Conservation (phyloP, 2,888 invertebrate species). For the Diaprepes abbreviatus region DNA sequence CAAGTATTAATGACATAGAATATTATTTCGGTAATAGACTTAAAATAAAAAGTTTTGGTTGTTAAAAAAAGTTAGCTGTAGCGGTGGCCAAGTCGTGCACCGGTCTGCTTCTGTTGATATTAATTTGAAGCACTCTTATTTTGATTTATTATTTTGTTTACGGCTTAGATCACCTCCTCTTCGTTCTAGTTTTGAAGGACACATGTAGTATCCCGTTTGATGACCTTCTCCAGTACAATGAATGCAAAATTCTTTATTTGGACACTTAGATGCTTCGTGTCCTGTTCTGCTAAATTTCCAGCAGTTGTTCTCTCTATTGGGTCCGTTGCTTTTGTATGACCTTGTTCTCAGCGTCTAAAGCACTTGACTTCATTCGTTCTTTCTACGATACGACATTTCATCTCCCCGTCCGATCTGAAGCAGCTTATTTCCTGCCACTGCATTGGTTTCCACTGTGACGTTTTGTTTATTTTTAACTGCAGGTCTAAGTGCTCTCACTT, state of each 20-base stretch:
- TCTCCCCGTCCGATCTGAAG: conserved; percentile 11
- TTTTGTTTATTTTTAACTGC: neutral
- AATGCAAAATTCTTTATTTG: too few relatives aligned
- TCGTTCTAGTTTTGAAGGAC: too few relatives aligned
- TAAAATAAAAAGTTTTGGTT: too few relatives aligned
- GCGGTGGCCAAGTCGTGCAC: conserved; percentile 18
- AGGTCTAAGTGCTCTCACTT: conserved; percentile 2
- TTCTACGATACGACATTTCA: conserved; percentile 25
- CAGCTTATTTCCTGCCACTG: neutral
- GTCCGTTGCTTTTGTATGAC: conserved; percentile 23
- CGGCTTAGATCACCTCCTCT: too few relatives aligned
- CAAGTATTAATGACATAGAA: too few relatives aligned
- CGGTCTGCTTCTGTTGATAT: conserved; percentile 15
- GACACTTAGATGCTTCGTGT: conserved; percentile 12
- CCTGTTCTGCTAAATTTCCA: conserved; percentile 24
- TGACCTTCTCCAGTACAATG: conserved; percentile 5
- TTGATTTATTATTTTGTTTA: neutral
- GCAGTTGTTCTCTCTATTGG: conserved; percentile 28
- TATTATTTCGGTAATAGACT: too few relatives aligned
- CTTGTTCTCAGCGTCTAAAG: too few relatives aligned
- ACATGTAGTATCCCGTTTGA: too few relatives aligned
- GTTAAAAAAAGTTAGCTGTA: too few relatives aligned
- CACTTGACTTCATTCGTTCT: conserved; percentile 14
- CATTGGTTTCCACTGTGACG: neutral
- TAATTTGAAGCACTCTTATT: conserved; percentile 25